These are phyloP conservation scores for Zaprionus tsacasi DNA, from an alignment of 1,140 invertebrate genomes.

Conservation along the genomic window DNA sequence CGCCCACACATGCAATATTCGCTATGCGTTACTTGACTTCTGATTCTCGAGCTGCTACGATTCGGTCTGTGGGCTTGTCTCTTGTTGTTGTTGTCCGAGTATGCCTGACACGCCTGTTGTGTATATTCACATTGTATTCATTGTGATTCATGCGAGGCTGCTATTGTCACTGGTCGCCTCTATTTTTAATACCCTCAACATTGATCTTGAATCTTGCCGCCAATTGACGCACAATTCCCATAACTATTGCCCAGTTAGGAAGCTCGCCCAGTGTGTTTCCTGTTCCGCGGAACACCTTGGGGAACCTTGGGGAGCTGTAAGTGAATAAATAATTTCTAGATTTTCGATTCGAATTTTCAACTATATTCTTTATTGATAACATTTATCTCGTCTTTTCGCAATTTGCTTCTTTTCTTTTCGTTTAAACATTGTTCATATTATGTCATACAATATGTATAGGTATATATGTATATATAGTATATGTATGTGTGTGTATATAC, in stretches of 20 bases:
- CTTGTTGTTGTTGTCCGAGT: constrained; percentile 22
- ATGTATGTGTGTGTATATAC: constrained; percentile 39
- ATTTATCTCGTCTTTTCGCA: constrained; percentile 60
- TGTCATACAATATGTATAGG: constrained; percentile 54
- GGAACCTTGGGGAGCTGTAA: constrained; percentile 45
- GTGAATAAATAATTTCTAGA: constrained; percentile 16
- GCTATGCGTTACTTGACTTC: constrained; percentile 6
- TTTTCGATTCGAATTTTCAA: constrained; percentile 70
- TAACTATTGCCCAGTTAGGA: constrained; percentile 31
- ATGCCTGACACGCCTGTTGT: neutral
- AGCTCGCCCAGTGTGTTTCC: constrained; percentile 39
- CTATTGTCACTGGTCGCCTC: constrained; percentile 4
- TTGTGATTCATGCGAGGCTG: constrained; percentile 68
- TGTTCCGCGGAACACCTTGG: constrained; percentile 60
- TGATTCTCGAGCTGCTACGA: constrained; percentile 28
- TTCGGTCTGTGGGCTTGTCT: constrained; percentile 33
- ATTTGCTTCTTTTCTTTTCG: constrained; percentile 36
- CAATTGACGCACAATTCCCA: constrained; percentile 49
- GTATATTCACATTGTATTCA: constrained; percentile 46
- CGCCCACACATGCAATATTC: constrained; percentile 28
- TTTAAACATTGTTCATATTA: constrained; percentile 73
- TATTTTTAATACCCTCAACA: constrained; percentile 56
- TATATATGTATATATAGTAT: constrained; percentile 51
- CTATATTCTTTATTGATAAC: constrained; percentile 84
- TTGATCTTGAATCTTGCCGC: constrained; percentile 75